Base-by-base conservation (phyloP, 2,797 vertebrate species). In the Carapus acus region DNA sequence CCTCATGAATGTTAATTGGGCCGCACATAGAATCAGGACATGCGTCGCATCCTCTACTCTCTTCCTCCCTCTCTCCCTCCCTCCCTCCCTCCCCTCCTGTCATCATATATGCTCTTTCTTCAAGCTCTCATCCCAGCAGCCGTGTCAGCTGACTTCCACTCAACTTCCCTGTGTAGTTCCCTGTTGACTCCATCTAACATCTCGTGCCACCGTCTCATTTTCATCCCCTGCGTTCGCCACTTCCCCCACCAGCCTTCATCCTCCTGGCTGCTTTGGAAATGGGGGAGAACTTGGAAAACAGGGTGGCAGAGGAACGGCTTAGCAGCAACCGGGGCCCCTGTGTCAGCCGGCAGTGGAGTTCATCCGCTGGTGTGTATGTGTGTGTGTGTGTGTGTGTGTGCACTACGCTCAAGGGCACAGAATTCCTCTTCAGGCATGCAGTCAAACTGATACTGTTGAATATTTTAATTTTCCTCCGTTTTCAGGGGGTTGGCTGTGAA, bases 381-480 rank as follows among this genome's bases (percentile, higher is more conserved):
- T 48, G 38, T 40, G 41, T 23, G 39, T 23, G 43, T 24, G 38
- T 61, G 54, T 71, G 27, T 70, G 58, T 58, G 37, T 59, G 70
- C 67, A 43, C 54, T 63, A 58, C 16, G 74, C 78, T 78, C 49
- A 36, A 67, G 72, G 79, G 73, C 63, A 73, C 47, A 33, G 60
- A 69, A 81, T 82, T 81, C 82, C 55, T 76, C 81, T 78, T 76
- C 68, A 72, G 74, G 54, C 65, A 24, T 76, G 74, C 74, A 71
- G 73, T 65, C 70, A 78, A 80, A 81, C 60, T 60, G 73, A 77
- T 66, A 71, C 58, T 0, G 29, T 53, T 33, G 72, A 74, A 76
- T 79, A 73, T 80, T 70, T 79, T 61, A 78, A 74, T 79, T 80
- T 80, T 70, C 82, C 68, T 73, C 66, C 42, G 71, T 74, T 80